Evolutionary conservation across 2,888 invertebrate species (phyloP), one percentile per base, ranked within the genome.

Genomic region (Idaea straminata): DNA sequence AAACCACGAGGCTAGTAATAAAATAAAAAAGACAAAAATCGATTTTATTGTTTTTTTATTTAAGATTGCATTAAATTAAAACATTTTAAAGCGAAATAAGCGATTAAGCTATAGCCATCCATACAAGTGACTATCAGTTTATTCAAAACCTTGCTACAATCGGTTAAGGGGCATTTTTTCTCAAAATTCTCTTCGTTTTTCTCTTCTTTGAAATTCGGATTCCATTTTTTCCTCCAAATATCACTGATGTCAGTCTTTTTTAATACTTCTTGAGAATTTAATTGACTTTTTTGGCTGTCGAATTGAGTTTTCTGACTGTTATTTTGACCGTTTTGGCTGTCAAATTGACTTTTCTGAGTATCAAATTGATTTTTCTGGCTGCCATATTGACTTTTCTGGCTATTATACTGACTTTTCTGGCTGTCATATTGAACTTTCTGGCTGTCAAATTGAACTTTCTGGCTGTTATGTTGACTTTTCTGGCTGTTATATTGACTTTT

Each of bases 221-320:
- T 83, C 91, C 91, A 92, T 73, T 87, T 91, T 63, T 75, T 87
- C 58, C 84, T 77, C 92, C 92, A 92, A 13, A 91, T 78, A 35
- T 90, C 89, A 0, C 83, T 75, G 15, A 92, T 76, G 0, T 83
- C 79, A 69, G 83, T 88, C 5, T 77, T 86, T 69, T 81, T 89
- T 0, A 86, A 66, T 0, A 73, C 25, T 34, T 81, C 78, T 63
- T 86, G 86, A 0, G 84, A 83, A 0, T 60, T 64, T 63, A 47
- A 47, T 47, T 47, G 47, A 47, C 47, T 47, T 7, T 16, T 47
- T 66, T 82, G 80, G 15, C 74, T 79, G 0, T 66, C 7, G 34
- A 25, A 25, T 59, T 59, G 34, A 59, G 34, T 59, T 6, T 47
- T 47, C 47, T 57, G 57, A 10, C 63, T 62, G 35, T 4, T 61